These are phyloP conservation scores for Rousettus madagascariensis DNA, from an alignment of 2,797 vertebrate genomes.

Conservation along the genomic window DNA sequence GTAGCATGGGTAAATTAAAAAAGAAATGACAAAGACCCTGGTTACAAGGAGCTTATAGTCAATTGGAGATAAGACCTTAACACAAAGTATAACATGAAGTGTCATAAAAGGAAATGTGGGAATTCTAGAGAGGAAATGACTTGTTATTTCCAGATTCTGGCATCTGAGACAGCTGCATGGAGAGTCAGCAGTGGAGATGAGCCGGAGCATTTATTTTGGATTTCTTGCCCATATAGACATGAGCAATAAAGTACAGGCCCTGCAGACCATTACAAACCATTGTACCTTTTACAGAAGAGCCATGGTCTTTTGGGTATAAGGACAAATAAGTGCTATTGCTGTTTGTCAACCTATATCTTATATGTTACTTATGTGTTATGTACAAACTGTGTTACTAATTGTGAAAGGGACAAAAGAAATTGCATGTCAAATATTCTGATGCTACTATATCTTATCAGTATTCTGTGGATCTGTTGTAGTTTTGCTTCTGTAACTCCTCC, in stretches of 20 bases:
- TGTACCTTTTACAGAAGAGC: not conserved
- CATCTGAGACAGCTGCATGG: not conserved
- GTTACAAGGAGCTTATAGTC: constrained; percentile 38
- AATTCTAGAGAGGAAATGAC: not conserved
- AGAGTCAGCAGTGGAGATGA: not conserved
- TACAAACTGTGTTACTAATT: not conserved
- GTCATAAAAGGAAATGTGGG: not conserved
- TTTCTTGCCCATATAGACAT: not conserved
- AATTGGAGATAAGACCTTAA: not conserved
- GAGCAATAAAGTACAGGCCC: not conserved
- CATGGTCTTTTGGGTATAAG: not conserved
- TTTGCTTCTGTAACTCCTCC: constrained; percentile 28
- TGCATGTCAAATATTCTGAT: not conserved
- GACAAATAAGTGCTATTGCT: not conserved
- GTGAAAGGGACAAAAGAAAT: constrained; percentile 8
- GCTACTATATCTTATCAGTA: not conserved
- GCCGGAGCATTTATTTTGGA: not conserved
- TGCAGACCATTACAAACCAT: not conserved
- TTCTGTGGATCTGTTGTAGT: not conserved
- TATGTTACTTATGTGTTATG: not conserved
- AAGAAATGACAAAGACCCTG: not conserved
- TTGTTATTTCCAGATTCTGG: not conserved
- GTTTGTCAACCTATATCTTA: not conserved
- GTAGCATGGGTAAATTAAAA: constrained; percentile 12
- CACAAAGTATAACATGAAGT: not conserved